A percentile compares a stretch with the other conserved stretches of the same genome.
These are phyloP conservation scores for Drosophila gunungcola DNA, from an alignment of 1,140 invertebrate species.

Conservation along the genomic window DNA sequence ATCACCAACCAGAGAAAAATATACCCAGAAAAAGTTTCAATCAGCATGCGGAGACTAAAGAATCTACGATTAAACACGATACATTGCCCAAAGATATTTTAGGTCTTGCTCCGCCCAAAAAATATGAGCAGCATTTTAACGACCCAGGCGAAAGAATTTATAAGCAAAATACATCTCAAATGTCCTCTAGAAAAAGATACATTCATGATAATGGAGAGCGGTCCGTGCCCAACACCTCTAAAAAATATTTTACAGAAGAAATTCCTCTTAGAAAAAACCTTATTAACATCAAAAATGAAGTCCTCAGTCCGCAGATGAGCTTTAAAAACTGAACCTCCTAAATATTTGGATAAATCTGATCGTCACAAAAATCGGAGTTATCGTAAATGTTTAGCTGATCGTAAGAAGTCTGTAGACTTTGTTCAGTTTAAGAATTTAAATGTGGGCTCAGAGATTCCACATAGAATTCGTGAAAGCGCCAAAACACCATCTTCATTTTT, in stretches of 20 bases:
- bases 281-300: background rate
- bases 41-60: background rate
- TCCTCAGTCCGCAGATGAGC: background rate
- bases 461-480: constrained; percentile 10
- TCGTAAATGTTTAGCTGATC: background rate
- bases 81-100: background rate
- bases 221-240: background rate
- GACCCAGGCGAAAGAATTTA: background rate
- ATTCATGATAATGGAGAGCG: too few relatives aligned
- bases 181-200: background rate
- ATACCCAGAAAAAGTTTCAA: background rate
- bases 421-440: background rate
- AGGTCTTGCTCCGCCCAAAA: background rate
- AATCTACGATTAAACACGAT: background rate
- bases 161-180: background rate
- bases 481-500: background rate
- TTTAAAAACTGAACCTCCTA: background rate
- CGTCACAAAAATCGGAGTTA: background rate
- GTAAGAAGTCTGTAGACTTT: constrained; percentile 24
- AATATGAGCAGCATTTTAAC: background rate
- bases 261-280: background rate
- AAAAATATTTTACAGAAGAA: background rate
- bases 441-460: constrained; percentile 39
- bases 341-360: background rate
- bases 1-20: background rate